Percentiles rank a stretch among this genome's conserved stretches.
phyloP scores from a whole-genome alignment of 2,888 invertebrate species.

The Sthenelais limicola region DNA sequence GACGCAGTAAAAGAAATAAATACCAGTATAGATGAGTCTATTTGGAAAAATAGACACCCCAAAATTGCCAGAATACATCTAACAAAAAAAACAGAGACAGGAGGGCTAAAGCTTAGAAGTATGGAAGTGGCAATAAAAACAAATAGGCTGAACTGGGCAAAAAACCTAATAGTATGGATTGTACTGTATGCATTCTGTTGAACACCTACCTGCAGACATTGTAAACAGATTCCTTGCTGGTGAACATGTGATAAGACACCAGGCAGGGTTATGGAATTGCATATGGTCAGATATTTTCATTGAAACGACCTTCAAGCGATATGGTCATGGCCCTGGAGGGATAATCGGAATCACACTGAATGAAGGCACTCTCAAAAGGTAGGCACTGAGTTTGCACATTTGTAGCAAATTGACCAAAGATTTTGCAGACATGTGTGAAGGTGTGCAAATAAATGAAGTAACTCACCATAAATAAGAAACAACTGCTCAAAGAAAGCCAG shows the following conservation, averaged over 20 bases:
- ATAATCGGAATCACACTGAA: conserved; percentile 55
- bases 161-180: too few species aligned
- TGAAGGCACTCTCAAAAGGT: conserved; percentile 49
- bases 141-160: too few species aligned
- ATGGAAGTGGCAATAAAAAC: too few species aligned
- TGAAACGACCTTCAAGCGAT: conserved; percentile 56
- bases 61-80: too few species aligned
- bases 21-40: too few species aligned
- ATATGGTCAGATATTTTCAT: conserved; percentile 56
- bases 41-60: too few species aligned
- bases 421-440: conserved; percentile 21
- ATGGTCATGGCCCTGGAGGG: conserved; percentile 54
- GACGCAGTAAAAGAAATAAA: too few species aligned
- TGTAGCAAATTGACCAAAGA: conserved; percentile 42
- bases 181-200: conserved; percentile 51
- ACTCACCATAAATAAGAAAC: conserved; percentile 50
- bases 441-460: background rate
- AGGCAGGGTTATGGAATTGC: conserved; percentile 16
- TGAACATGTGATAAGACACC: conserved; percentile 53
- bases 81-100: too few species aligned
- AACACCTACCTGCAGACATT: conserved; percentile 45
- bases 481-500: conserved; percentile 38
- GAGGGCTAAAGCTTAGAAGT: too few species aligned
- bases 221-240: conserved; percentile 47
- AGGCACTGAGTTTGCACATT: conserved; percentile 53